Evolutionary conservation across 2,797 vertebrate species (phyloP), one percentile per base, ranked within the genome.

Genomic region (Melopsittacus undulatus): DNA sequence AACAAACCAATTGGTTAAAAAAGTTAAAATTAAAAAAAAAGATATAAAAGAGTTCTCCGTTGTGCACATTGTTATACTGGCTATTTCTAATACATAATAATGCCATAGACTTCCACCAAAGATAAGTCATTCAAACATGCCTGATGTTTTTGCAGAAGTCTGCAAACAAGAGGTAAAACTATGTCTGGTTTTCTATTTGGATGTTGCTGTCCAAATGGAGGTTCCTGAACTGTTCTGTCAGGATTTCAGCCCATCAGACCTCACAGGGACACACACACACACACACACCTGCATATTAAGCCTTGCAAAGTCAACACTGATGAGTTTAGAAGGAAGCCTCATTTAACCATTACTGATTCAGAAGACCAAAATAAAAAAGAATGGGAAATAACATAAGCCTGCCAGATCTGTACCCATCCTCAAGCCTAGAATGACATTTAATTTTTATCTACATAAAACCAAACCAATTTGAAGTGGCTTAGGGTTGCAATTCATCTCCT

Each of bases 171-270:
- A 57, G 45, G 20, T 76, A 42, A 84, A 90, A 84, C 23, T 32
- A n/a, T 0, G 2, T 5, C 67, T 63, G 19, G 34, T 77, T 85
- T 95, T 78, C 52, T 30, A 1, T 73, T 75, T 73, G 75, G 62
- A 42, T 92, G 87, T 67, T 96, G 93, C 91, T 93, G 90, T 93
- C 94, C 90, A 96, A 93, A 93, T 23, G 43, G 29, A 83, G 57
- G 87, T 89, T 91, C 78, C 94, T 94, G 92, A 95, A 93, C 30
- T 64, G 64, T 68, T 72, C 64, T 49, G 27, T 72, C 69, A 81
- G 62, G 66, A 75, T 78, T 91, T 68, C 79, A 80, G 72, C 32
- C 34, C 32, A 67, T 61, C 54, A 92, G 40, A 45, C 32, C 34
- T 77, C 59, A 76, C 10, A 26, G 4, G 13, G 19, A 24, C 49